These are phyloP conservation scores for Muntiacus muntjak DNA, from an alignment of 2,113 vertebrate genomes.

Conservation along the genomic window DNA sequence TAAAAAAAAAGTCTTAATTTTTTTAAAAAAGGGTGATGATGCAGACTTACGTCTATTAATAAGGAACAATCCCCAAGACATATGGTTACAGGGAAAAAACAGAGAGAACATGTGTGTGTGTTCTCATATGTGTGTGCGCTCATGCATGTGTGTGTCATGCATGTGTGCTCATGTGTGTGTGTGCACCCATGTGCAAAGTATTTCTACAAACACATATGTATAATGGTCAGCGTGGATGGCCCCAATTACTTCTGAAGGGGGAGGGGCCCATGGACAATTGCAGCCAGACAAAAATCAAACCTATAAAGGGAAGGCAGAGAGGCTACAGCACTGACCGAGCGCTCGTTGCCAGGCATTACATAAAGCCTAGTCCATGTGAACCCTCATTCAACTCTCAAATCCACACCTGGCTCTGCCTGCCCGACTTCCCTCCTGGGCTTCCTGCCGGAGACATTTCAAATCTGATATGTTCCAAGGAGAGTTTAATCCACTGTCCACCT, in stretches of 20 bases:
- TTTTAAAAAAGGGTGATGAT: not conserved
- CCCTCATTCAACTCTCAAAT: not conserved
- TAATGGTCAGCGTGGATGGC: not conserved
- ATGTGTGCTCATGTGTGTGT: not conserved
- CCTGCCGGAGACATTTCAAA: not conserved
- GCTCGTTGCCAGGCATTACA: accelerated
- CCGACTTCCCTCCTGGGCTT: not conserved
- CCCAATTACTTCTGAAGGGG: not conserved
- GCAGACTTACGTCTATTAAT: not conserved
- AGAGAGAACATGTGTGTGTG: not conserved
- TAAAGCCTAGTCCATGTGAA: accelerated
- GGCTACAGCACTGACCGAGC: not conserved
- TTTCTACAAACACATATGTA: not conserved
- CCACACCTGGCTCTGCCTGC: not conserved
- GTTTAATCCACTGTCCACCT: not conserved
- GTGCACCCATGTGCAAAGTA: no score
- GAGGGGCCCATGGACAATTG: not conserved
- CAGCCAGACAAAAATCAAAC: not conserved
- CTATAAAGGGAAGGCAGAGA: not conserved
- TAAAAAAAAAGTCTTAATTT: not conserved
- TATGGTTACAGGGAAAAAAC: not conserved
- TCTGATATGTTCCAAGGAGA: not conserved
- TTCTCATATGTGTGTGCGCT: no score
- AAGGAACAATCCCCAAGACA: not conserved
- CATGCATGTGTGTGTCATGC: not conserved